Percentiles rank a stretch among this genome's conserved stretches.
These are phyloP conservation scores for Epinotia bilunana DNA, from an alignment of 2,888 invertebrate species.

Conservation along the genomic window DNA sequence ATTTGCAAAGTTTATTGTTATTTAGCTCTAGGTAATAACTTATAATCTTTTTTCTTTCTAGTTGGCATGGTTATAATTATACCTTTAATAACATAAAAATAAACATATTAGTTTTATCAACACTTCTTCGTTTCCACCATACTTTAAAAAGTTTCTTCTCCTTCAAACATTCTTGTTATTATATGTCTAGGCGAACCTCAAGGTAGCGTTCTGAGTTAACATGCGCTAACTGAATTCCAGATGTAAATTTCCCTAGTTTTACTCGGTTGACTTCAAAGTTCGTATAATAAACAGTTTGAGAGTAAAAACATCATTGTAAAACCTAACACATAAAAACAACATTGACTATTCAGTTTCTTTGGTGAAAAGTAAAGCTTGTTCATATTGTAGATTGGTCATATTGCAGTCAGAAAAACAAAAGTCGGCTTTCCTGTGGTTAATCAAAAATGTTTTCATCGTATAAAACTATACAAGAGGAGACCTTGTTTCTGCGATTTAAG, in stretches of 20 bases:
- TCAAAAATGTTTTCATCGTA: too few relatives aligned
- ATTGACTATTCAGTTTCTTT: not conserved
- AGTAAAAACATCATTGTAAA: not conserved
- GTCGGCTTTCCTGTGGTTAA: too few relatives aligned
- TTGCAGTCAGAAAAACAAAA: too few relatives aligned
- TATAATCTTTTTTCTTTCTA: too few relatives aligned
- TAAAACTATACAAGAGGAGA: too few relatives aligned
- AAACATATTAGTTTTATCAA: not conserved
- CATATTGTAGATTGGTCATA: too few relatives aligned
- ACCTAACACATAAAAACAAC: not conserved
- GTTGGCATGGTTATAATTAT: too few relatives aligned
- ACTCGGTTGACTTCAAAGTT: constrained; percentile 12
- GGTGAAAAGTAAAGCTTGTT: not conserved
- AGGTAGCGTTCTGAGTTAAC: constrained; percentile 32
- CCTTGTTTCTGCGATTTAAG: too few relatives aligned
- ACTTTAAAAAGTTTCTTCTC: constrained; percentile 6
- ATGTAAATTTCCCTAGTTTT: constrained; percentile 29
- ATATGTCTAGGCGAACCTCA: constrained; percentile 28
- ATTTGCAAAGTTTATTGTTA: too few relatives aligned
- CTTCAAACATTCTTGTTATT: constrained; percentile 15
- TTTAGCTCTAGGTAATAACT: too few relatives aligned
- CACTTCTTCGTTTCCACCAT: not conserved
- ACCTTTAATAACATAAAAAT: too few relatives aligned
- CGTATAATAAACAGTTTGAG: constrained; percentile 2
- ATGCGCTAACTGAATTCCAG: constrained; percentile 28